Percentiles rank a stretch among this genome's conserved stretches.
Conservation (phyloP, 64 coral and sea anemone genomes). For the Porites lutea region DNA sequence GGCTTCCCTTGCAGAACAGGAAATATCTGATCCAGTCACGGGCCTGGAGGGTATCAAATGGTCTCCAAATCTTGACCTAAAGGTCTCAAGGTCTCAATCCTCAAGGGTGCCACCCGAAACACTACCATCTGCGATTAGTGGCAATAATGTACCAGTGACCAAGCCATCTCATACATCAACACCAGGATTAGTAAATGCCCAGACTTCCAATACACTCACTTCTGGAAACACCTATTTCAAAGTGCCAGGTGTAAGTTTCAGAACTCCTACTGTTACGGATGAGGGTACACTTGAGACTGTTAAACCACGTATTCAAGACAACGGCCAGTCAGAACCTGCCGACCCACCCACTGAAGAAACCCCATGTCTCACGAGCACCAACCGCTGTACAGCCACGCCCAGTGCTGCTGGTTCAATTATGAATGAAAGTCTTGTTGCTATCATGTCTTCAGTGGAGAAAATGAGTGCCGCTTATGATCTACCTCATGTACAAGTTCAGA, state of each 20-base stretch:
- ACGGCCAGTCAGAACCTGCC: background rate
- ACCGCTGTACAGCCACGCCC: background rate
- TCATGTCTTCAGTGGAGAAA: conserved; percentile 16
- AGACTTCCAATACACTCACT: too few species aligned
- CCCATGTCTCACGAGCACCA: too few species aligned
- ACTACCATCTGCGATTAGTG: background rate
- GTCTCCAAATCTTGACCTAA: background rate
- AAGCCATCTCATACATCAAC: conserved; percentile 3
- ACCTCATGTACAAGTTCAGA: background rate
- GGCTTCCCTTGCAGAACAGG: background rate
- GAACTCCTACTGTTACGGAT: too few species aligned
- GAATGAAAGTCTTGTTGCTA: conserved; percentile 23
- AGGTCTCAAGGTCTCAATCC: background rate
- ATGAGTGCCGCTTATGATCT: conserved; percentile 47
- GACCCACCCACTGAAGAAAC: too few species aligned
- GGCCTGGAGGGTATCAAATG: background rate
- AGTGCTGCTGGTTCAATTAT: background rate
- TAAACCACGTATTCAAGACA: too few species aligned
- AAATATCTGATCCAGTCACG: background rate
- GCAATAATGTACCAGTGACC: background rate
- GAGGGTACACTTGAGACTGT: too few species aligned
- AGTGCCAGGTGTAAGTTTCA: background rate
- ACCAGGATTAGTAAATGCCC: conserved; percentile 6
- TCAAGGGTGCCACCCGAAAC: background rate
- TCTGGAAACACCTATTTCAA: too few species aligned